These are phyloP conservation scores for Drosophila kepulauana DNA, from an alignment of 1,140 invertebrate genomes.

Conservation along the genomic window DNA sequence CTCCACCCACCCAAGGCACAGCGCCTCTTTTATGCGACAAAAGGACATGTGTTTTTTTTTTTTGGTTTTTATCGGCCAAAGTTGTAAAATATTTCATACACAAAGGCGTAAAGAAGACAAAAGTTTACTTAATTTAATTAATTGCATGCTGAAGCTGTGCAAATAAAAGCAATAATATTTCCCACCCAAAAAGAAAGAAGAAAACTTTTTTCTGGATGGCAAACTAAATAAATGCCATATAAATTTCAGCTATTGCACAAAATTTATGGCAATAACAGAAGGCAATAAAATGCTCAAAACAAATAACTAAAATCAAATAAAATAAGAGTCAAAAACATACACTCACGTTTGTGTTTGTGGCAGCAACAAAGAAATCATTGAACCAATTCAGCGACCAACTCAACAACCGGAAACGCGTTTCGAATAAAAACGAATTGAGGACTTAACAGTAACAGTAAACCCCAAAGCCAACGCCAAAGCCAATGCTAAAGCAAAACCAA, in stretches of 20 bases:
- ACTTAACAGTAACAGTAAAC: constrained; percentile 76
- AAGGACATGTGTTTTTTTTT: constrained; percentile 38
- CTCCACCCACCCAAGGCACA: constrained; percentile 9
- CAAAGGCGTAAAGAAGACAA: constrained; percentile 43
- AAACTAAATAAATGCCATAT: constrained; percentile 72
- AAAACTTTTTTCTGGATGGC: not conserved
- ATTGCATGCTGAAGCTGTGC: constrained; percentile 36
- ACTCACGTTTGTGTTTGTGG: constrained; percentile 6
- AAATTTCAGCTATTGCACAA: constrained; percentile 58
- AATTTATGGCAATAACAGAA: constrained; percentile 47
- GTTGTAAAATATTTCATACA: constrained; percentile 48
- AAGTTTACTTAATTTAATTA: constrained; percentile 56
- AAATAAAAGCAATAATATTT: constrained; percentile 27
- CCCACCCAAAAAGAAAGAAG: too few relatives aligned
- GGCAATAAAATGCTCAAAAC: constrained; percentile 56
- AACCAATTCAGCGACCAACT: constrained; percentile 83
- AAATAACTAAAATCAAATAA: constrained; percentile 61
- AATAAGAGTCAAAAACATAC: constrained; percentile 33
- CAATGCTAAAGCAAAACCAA: constrained; percentile 25
- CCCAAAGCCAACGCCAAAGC: constrained; percentile 21
- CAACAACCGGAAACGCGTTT: constrained; percentile 83
- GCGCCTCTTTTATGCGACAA: constrained; percentile 44
- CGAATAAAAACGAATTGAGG: constrained; percentile 83
- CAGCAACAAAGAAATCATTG: constrained; percentile 80
- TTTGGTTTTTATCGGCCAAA: not conserved